Percentiles rank a stretch among this genome's conserved stretches.
Conservation (phyloP, 2,113 vertebrate genomes). For the Grantiella picta region DNA sequence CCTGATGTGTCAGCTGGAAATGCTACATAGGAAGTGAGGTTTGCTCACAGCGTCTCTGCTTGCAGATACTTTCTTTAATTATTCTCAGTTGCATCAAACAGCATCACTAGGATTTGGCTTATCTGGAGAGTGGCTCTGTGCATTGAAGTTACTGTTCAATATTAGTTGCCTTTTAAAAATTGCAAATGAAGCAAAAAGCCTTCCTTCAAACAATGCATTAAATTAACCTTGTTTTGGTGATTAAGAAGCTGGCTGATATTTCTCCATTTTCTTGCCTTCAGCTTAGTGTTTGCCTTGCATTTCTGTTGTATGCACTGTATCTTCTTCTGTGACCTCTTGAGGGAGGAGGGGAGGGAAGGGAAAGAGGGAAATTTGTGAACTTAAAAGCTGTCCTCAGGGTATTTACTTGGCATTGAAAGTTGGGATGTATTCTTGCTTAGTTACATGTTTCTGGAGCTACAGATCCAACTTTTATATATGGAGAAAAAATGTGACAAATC, state of each 20-base stretch:
- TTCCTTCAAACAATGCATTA: background rate
- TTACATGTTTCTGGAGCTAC: background rate
- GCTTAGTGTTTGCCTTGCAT: background rate
- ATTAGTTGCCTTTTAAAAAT: background rate
- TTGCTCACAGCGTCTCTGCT: background rate
- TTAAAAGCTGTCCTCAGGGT: background rate
- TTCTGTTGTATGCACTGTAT: background rate
- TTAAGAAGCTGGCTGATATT: background rate
- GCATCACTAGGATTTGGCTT: background rate
- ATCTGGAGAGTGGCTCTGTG: background rate
- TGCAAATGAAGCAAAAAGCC: background rate
- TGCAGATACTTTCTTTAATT: background rate
- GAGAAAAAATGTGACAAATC: background rate
- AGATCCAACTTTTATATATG: background rate
- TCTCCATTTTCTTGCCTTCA: background rate
- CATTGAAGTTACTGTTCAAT: background rate
- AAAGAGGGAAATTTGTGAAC: background rate
- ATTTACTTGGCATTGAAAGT: background rate
- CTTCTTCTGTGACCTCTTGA: background rate
- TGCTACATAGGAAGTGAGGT: background rate
- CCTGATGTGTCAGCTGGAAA: background rate
- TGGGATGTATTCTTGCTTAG: background rate
- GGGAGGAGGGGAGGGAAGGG: background rate
- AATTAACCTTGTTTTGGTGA: background rate
- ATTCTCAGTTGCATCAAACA: background rate